phyloP scores from a whole-genome alignment of 2,113 vertebrate genomes.

The Rattus norvegicus region GRCr8 NC_086027.1:109714501-109715000 shows the following conservation, averaged over 20 bases:
- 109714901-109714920: background rate
- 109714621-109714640: constrained; percentile 48
- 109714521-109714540: background rate
- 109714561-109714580: constrained; percentile 2
- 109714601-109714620: constrained; percentile 4
- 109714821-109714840: background rate
- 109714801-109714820: background rate
- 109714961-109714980: background rate
- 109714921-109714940: background rate
- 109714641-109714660: constrained; percentile 32
- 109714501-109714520: background rate
- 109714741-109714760: background rate
- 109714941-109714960: background rate
- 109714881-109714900: background rate
- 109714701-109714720: background rate
- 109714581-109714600: constrained; percentile 4
- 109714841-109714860: background rate
- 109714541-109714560: background rate
- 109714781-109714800: constrained; percentile 20
- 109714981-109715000: background rate
- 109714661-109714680: background rate
- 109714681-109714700: background rate
- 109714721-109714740: background rate
- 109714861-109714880: background rate
- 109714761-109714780: background rate